A percentile compares a stretch with the other conserved stretches of the same genome.
phyloP scores from a whole-genome alignment of 2,888 invertebrate genomes.

The Slavum lentiscoides region DNA sequence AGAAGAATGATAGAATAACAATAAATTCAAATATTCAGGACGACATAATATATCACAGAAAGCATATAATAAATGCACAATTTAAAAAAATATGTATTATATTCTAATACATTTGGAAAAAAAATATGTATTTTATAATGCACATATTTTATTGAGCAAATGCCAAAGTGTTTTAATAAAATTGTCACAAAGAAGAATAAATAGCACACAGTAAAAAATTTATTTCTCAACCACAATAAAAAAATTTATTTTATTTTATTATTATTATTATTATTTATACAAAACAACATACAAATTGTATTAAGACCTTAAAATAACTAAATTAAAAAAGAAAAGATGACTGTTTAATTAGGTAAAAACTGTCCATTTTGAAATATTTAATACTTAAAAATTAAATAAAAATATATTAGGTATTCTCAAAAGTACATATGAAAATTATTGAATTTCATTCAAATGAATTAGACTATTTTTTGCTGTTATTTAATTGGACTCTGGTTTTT shows the following conservation, averaged over 20 bases:
- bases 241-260: neutral
- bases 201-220: neutral
- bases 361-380: neutral
- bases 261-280: conserved; percentile 3
- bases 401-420: conserved; percentile 4
- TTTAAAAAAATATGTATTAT: neutral
- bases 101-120: neutral
- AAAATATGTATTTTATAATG: too few species aligned
- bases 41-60: neutral
- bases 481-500: conserved; percentile 9
- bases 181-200: too few species aligned
- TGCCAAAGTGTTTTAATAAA: too few species aligned
- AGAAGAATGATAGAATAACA: too few species aligned
- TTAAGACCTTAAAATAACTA: conserved; percentile 31
- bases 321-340: neutral
- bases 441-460: conserved; percentile 25
- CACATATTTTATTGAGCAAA: too few species aligned
- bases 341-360: neutral
- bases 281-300: conserved; percentile 45
- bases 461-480: neutral
- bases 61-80: neutral
- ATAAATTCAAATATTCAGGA: neutral
- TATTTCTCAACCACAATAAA: neutral
- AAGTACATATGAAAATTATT: neutral
- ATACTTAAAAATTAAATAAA: conserved; percentile 28